phyloP scores from a whole-genome alignment of 2,113 vertebrate species.

The Terrapene triunguis region DNA sequence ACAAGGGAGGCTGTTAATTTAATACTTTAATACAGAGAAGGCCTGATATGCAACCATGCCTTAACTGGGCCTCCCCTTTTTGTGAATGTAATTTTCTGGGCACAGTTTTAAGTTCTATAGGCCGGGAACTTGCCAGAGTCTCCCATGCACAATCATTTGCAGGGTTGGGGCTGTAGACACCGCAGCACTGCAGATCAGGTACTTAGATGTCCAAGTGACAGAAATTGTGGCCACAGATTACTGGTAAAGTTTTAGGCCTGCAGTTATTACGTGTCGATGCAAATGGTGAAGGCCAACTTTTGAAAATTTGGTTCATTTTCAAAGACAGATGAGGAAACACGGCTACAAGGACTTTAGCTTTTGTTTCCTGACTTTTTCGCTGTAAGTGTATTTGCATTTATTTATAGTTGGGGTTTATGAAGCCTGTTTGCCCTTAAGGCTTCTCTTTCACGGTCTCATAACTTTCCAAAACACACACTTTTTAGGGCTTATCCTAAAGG shows the following conservation, averaged over 20 bases:
- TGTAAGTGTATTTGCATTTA: neutral
- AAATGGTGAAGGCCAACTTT: neutral
- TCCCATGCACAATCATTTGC: neutral
- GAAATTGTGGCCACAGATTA: neutral
- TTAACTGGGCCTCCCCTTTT: neutral
- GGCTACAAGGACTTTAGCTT: neutral
- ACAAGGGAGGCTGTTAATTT: neutral
- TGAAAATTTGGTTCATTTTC: neutral
- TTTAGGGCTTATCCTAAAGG: neutral
- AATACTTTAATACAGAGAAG: neutral
- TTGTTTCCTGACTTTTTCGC: neutral
- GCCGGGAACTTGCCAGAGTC: neutral
- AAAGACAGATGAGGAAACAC: neutral
- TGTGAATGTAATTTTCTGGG: neutral
- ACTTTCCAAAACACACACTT: neutral
- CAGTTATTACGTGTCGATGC: neutral
- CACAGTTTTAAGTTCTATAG: neutral
- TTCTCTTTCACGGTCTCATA: neutral
- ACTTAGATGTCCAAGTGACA: neutral
- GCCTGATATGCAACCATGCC: neutral
- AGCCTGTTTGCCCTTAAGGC: neutral
- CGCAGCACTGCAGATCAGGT: neutral
- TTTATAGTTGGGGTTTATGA: neutral
- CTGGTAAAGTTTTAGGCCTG: too few species aligned
- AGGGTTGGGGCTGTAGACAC: neutral